phyloP scores from a whole-genome alignment of 2,888 invertebrate species.

The Volucella zonaria region DNA sequence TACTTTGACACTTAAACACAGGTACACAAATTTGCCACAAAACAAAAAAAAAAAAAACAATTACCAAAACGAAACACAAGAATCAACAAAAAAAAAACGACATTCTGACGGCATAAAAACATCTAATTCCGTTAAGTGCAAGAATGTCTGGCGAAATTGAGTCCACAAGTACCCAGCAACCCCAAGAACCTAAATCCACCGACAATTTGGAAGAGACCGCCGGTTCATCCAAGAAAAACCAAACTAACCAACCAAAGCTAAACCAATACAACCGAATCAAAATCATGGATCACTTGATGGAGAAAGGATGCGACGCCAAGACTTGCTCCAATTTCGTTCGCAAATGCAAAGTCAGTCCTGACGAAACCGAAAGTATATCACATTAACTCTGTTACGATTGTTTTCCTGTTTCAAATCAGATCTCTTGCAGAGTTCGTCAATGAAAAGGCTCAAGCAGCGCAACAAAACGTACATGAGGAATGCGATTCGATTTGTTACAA shows the following conservation, averaged over 20 bases:
- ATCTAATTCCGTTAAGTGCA: not conserved
- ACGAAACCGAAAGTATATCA: slow-evolving; percentile 43
- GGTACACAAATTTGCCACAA: not conserved
- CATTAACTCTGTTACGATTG: not conserved
- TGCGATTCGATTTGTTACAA: slow-evolving; percentile 77
- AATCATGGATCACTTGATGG: slow-evolving; percentile 57
- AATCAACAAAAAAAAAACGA: slow-evolving; percentile 18
- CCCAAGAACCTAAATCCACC: not conserved
- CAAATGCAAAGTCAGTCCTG: slow-evolving; percentile 40
- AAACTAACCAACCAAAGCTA: slow-evolving; percentile 14
- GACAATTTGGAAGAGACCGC: slow-evolving; percentile 9
- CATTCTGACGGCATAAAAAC: not conserved
- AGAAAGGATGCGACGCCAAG: slow-evolving; percentile 50
- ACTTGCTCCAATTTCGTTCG: slow-evolving; percentile 26
- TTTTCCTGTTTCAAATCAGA: not conserved
- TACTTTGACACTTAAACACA: not conserved
- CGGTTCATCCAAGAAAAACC: slow-evolving; percentile 32
- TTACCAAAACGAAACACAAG: slow-evolving; percentile 10
- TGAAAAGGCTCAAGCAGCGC: slow-evolving; percentile 73
- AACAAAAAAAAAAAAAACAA: not conserved
- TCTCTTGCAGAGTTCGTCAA: slow-evolving; percentile 76
- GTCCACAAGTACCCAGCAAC: not conserved
- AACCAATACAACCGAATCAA: slow-evolving; percentile 57
- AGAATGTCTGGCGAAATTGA: slow-evolving; percentile 48
- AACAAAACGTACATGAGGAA: slow-evolving; percentile 76